These are phyloP conservation scores for Kryptolebias marmoratus DNA, from an alignment of 2,113 vertebrate genomes.

Conservation along the genomic window DNA sequence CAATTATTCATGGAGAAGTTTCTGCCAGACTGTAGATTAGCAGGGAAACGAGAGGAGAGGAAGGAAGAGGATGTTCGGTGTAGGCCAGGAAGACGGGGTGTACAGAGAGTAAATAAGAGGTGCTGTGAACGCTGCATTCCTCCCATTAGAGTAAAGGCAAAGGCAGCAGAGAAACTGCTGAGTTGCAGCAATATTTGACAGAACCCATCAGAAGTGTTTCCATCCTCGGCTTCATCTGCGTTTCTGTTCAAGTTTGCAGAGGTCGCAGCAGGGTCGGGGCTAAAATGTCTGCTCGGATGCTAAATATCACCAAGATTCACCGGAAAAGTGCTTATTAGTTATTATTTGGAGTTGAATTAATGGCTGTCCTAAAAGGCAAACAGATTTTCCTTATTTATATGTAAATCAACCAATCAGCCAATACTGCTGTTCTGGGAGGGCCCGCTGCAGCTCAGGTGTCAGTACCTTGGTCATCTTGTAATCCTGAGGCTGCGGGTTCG, in stretches of 20 bases:
- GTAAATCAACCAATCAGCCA: not conserved
- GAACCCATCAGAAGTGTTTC: constrained; percentile 13
- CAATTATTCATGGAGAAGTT: constrained; percentile 73
- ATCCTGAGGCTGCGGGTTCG: too few relatives aligned
- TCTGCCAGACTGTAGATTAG: constrained; percentile 62
- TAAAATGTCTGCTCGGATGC: not conserved
- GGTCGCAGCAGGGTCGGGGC: constrained; percentile 15
- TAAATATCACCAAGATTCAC: not conserved
- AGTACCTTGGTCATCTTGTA: too few relatives aligned
- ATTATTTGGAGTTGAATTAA: not conserved
- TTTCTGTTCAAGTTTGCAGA: constrained; percentile 7
- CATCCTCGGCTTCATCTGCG: constrained; percentile 9
- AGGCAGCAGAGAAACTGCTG: constrained; percentile 58
- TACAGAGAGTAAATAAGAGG: constrained; percentile 1
- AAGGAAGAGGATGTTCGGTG: constrained; percentile 12
- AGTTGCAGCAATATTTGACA: constrained; percentile 40
- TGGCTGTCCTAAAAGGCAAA: not conserved
- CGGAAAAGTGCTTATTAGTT: not conserved
- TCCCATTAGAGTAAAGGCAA: constrained; percentile 24
- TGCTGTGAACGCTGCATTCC: constrained; percentile 21
- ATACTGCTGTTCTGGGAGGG: too few relatives aligned
- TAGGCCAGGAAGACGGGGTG: constrained; percentile 5
- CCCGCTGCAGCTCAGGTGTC: too few relatives aligned
- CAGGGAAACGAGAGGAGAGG: constrained; percentile 8
- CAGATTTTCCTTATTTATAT: not conserved